Conservation (phyloP, 2,888 invertebrate species). For the Chloromyia formosa region DNA sequence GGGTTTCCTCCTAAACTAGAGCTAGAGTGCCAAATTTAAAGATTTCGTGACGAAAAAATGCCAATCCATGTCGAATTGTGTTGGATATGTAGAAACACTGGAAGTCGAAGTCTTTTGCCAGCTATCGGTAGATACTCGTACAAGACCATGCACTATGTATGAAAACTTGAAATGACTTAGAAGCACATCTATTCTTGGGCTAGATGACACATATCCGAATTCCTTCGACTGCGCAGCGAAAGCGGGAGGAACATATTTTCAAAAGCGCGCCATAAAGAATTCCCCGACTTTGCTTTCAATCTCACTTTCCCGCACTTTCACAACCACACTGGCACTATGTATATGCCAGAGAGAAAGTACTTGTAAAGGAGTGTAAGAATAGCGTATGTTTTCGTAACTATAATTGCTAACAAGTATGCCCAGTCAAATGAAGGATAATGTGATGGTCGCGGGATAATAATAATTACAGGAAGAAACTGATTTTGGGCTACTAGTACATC, state of each 20-base stretch:
- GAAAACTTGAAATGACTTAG: slow-evolving; percentile 37
- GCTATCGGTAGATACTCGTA: too few relatives aligned
- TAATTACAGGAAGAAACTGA: background rate
- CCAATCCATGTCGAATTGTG: background rate
- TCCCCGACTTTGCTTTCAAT: background rate
- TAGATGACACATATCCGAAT: slow-evolving; percentile 60
- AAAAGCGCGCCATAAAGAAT: background rate
- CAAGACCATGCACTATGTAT: slow-evolving; percentile 23
- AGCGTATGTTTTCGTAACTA: slow-evolving; percentile 4
- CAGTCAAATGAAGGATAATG: slow-evolving; percentile 27
- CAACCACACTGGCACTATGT: background rate
- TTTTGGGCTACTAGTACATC: background rate
- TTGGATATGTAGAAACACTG: slow-evolving; percentile 1
- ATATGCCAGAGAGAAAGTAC: slow-evolving; percentile 20
- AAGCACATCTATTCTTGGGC: slow-evolving; percentile 54
- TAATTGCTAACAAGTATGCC: background rate
- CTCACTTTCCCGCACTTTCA: background rate
- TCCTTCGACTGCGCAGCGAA: background rate
- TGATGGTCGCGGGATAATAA: slow-evolving; percentile 21
- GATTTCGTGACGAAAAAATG: background rate
- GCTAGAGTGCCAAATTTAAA: background rate
- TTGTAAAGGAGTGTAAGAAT: background rate
- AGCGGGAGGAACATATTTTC: background rate
- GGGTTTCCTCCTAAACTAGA: slow-evolving; percentile 15
- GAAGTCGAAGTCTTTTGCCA: background rate